Evolutionary conservation across 2,888 invertebrate genomes (phyloP).

Genomic region (Lacanobia oleracea): DNA sequence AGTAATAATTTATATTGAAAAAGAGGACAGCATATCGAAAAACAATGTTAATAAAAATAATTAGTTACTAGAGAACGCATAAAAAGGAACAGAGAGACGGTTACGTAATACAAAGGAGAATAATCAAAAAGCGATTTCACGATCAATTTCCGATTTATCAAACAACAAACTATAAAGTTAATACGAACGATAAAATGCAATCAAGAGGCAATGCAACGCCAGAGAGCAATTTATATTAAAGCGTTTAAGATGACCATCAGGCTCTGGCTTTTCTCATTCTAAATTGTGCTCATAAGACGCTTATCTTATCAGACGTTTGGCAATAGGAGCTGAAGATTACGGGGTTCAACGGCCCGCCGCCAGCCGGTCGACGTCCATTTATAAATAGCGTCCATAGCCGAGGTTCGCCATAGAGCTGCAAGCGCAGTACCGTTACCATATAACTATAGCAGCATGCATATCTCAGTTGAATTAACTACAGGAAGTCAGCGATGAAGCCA

Average conservation of each 20-base stretch:
- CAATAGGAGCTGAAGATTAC: constrained; percentile 77
- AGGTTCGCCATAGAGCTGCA: constrained; percentile 75
- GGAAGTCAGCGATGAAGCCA: constrained; percentile 34
- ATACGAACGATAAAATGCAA: constrained; percentile 51
- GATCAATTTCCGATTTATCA: constrained; percentile 46
- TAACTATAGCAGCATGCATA: constrained; percentile 57
- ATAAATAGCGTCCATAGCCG: constrained; percentile 80
- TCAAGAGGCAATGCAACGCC: constrained; percentile 33
- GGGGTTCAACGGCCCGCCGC: constrained; percentile 76
- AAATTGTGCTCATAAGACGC: constrained; percentile 48
- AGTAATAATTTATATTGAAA: neutral
- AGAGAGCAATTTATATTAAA: constrained; percentile 23
- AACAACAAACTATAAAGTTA: constrained; percentile 39
- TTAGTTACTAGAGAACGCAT: neutral
- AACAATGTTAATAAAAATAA: neutral
- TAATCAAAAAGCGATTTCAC: constrained; percentile 45
- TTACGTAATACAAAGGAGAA: constrained; percentile 15
- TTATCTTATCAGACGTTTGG: constrained; percentile 79
- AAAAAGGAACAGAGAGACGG: neutral
- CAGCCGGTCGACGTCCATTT: constrained; percentile 78
- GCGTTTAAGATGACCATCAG: constrained; percentile 45
- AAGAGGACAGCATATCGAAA: neutral
- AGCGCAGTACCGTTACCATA: constrained; percentile 75
- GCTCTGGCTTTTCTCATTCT: constrained; percentile 54
- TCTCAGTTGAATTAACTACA: constrained; percentile 51